Base-by-base conservation (phyloP, 2,797 vertebrate genomes). In the Parambassis ranga region DNA sequence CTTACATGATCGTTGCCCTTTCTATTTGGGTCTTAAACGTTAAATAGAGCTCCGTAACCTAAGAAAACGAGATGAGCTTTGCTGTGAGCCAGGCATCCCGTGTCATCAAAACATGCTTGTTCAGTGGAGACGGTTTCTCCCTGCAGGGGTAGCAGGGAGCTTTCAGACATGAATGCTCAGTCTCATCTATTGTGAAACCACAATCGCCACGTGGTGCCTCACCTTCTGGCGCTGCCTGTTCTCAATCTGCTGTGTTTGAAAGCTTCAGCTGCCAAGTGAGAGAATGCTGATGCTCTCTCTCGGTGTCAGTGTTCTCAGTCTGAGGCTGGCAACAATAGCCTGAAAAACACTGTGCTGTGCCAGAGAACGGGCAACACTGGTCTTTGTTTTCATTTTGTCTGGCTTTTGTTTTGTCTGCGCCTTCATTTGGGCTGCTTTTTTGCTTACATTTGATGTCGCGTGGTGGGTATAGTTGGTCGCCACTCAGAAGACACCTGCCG, bases 321-420 rank as follows among this genome's bases (percentile, higher is more conserved):
- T 61, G 67, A 6, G 27, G 39, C 63, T 41, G 65, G 42, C 65
- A 49, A 71, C 46, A 24, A 18, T 18, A 51, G 31, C 37, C 38
- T 65, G 38, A 35, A 65, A 73, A 75, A 67, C 66, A 65, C 55
- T 3, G 70, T 15, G 68, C 53, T 46, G 73, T 23, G 65, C 63
- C 65, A 63, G 64, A 24, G 43, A 26, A 64, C 69, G 43, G 37
- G 59, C 70, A 79, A 68, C 65, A 68, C 67, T 44, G 73, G 43
- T 73, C 67, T 74, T 65, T 90, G 83, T 90, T 87, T 83, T 83
- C 73, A 52, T 79, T 72, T 59, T 5, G 82, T 84, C 84, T 85
- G 75, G 24, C 37, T 72, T 71, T 77, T 86, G 82, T 89, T 88
- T 83, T 37, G 84, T 89, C 87, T 87, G 55, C 1, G 41, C 32